Evolutionary conservation across 2,888 invertebrate species (phyloP), one percentile per base, ranked within the genome.

Genomic region (Caenorhabditis auriculariae): DNA sequence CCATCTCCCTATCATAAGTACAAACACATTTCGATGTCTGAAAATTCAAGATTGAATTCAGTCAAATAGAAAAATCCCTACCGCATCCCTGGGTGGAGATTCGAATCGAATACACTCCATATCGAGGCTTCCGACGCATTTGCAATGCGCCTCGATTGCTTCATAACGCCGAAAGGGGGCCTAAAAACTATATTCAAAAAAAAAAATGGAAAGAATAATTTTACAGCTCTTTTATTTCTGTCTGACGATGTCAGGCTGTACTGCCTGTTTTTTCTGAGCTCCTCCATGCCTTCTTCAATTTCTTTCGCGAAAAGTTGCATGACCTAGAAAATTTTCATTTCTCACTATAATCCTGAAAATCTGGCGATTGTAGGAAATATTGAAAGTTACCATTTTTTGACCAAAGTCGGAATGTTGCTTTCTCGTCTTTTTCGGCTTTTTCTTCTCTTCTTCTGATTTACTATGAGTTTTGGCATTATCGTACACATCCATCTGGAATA

Each of bases 91-190:
- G 17, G 74, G 74, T 3, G 69, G 71, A 6, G 62, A 65, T 37
- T 72, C 74, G 41, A 74, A 74, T 12, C 74, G 66, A 27, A 74
- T 72, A 44, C 74, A 74, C 41, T 74, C 74, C 74, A 74, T 74
- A 38, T 72, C 72, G 17, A 63, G 44, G 27, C 65, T 72, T 26
- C 74, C 74, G 21, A 72, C 59, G 47, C 74, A 74, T 52, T 70
- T 65, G 28, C 74, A 74, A 58, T 74, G 74, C 1, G 74, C 74
- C 46, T 74, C 74, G 37, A 74, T 74, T 35, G 74, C 74, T 49
- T 74, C 74, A 45, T 52, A 67, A 37, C 59, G 43, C 28, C 66
- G 29, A 28, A n/a, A n/a, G n/a, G n/a, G n/a, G n/a, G n/a, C n/a
- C n/a, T n/a, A n/a, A n/a, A n/a, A n/a, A n/a, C n/a, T n/a, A n/a